Conservation (phyloP, 2,113 vertebrate species). For the Danio rerio region GRCz12tu NC_133188.1:37875001-37875500, state of each 20-base stretch:
- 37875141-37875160: too few relatives aligned
- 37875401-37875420: constrained; percentile 41
- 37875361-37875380: neutral
- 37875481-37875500: constrained; percentile 64
- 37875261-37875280: neutral
- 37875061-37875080: too few relatives aligned
- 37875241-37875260: neutral
- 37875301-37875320: neutral
- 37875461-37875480: constrained; percentile 63
- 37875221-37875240: neutral
- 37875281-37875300: neutral
- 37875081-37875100: too few relatives aligned
- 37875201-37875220: neutral
- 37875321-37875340: too few relatives aligned
- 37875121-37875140: too few relatives aligned
- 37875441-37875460: constrained; percentile 14
- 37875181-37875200: neutral
- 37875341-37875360: neutral
- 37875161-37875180: neutral
- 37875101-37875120: too few relatives aligned
- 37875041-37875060: too few relatives aligned
- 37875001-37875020: too few relatives aligned
- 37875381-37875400: neutral
- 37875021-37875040: too few relatives aligned
- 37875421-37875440: constrained; percentile 55